Base-by-base conservation (phyloP, 2,888 invertebrate genomes). In the Brassicogethes aeneus region DNA sequence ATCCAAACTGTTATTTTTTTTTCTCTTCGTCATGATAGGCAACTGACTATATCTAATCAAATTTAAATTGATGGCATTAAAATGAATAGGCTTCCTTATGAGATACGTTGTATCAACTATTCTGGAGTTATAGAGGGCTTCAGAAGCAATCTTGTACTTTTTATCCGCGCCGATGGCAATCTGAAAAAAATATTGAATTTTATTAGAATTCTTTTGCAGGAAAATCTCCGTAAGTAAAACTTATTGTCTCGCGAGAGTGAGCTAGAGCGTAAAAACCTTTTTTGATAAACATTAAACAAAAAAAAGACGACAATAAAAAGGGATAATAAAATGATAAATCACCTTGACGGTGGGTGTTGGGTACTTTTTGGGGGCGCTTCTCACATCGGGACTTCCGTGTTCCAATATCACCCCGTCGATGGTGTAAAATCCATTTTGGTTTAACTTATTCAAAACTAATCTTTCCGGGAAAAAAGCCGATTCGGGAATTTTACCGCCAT, bases 401-500 rank as follows among this genome's bases (percentile, higher is more conserved):
- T 77, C 74, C 3, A 77, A 63, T 36, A 76, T 57, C 23, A 75
- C 64, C 3, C 79, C 79, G 57, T 79, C 77, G 2, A 77, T 75
- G 23, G 76, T 64, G 1, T 75, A 68, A 31, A 79, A 74, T 14
- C 79, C 79, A 51, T 77, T 75, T 53, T 77, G 76, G 59, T 79
- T 77, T 32, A 79, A 59, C 33, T 73, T 71, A 59, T 79, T 79
- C 23, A 79, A 59, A 31, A 73, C 71, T 34, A 79, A 59, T 8
- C 79, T 71, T 59, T 78, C 77, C 1, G 74, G 70, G 46, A 71
- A 68, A 49, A 79, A 79, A 3, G 79, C 79, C 32, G 75, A 73
- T 42, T 77, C 78, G 0, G 79, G 79, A 48, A 79, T 77, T 59
- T 77, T 77, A 1, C 79, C 79, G 29, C 79, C 79, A 23, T 71